A percentile compares a stretch with the other conserved stretches of the same genome.
Evolutionary conservation across 92 coral and sea anemone genomes (phyloP).

Genomic region (Phymanthus crucifer): DNA sequence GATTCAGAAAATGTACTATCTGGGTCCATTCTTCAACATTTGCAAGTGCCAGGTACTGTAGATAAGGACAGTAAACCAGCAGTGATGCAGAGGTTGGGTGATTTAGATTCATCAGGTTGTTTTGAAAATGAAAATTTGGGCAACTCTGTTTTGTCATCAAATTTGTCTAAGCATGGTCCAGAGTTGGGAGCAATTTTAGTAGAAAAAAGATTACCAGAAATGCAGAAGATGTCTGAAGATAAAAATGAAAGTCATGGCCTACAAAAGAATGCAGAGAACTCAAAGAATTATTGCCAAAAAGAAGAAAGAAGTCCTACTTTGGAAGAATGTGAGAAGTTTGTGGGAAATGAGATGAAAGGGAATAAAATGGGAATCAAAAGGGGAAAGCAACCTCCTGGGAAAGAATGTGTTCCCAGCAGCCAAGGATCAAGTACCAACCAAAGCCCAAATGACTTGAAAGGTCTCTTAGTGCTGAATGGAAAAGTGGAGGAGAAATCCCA

Average conservation of each 20-base stretch:
- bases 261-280: background rate
- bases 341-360: constrained; percentile 4
- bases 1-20: constrained; percentile 14
- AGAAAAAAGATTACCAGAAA: background rate
- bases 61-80: background rate
- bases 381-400: background rate
- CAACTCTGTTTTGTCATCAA: background rate
- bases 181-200: background rate
- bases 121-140: background rate
- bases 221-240: background rate
- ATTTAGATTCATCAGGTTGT: background rate
- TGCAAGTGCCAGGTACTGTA: background rate
- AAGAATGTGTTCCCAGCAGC: constrained; percentile 22
- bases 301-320: background rate
- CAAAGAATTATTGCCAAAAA: background rate
- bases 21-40: constrained; percentile 16
- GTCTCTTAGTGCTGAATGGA: background rate
- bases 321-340: background rate
- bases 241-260: background rate
- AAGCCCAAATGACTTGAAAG: constrained; percentile 8
- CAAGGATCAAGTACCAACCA: constrained; percentile 23
- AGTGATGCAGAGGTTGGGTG: too few relatives aligned
- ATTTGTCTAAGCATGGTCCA: background rate
- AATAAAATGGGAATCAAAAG: background rate
- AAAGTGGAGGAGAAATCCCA: background rate